Percentiles rank a stretch among this genome's conserved stretches.
These are phyloP conservation scores for Troides aeacus DNA, from an alignment of 2,888 invertebrate genomes.

Conservation along the genomic window DNA sequence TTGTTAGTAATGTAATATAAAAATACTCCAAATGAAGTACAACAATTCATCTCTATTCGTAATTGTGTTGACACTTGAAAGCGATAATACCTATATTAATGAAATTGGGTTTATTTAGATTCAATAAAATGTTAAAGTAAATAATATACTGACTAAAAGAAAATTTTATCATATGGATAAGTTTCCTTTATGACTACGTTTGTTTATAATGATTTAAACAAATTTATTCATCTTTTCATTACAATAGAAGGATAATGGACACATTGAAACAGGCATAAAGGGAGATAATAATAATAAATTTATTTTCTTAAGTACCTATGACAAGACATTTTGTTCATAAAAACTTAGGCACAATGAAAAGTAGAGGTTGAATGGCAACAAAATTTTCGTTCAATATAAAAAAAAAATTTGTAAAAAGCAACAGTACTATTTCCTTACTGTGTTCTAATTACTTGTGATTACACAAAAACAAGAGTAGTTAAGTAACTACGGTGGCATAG, in stretches of 20 bases:
- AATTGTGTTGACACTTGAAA: constrained; percentile 7
- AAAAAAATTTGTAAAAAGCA: constrained; percentile 1
- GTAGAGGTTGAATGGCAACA: neutral
- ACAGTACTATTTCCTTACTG: constrained; percentile 5
- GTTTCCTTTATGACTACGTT: neutral
- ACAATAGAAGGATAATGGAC: too few species aligned
- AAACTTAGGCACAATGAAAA: neutral
- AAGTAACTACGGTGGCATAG: neutral
- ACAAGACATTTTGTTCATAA: neutral
- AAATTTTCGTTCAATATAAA: neutral
- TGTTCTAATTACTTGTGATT: neutral
- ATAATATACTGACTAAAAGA: neutral
- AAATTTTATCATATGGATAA: neutral
- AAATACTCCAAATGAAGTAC: constrained; percentile 12
- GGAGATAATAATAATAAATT: too few species aligned
- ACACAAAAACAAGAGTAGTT: constrained; percentile 9
- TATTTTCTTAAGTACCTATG: neutral
- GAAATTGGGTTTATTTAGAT: neutral
- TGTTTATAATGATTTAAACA: too few species aligned
- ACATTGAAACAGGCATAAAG: too few species aligned
- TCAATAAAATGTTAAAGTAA: neutral
- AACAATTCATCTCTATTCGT: constrained; percentile 3
- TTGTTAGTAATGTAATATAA: neutral
- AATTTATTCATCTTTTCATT: too few species aligned
- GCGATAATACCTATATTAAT: neutral